These are phyloP conservation scores for Gymnothorax javanicus DNA, from an alignment of 2,797 vertebrate genomes.

Conservation along the genomic window DNA sequence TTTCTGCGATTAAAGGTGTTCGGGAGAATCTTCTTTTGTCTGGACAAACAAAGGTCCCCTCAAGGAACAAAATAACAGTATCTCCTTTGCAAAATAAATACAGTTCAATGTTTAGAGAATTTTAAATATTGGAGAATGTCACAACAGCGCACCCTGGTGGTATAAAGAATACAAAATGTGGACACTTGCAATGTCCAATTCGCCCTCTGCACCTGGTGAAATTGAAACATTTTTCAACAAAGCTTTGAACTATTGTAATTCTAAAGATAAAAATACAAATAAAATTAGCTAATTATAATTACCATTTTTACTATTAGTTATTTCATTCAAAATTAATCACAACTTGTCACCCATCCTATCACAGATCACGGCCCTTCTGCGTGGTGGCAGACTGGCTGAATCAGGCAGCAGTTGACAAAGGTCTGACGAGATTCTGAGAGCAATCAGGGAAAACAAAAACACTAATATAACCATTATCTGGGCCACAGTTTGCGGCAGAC, in stretches of 20 bases:
- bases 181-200: no score
- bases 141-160: conserved; percentile 76
- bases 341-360: not conserved
- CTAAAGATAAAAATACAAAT: not conserved
- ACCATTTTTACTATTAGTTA: not conserved
- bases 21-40: not conserved
- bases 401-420: not conserved
- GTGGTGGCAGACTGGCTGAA: no score
- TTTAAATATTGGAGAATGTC: conserved; percentile 44
- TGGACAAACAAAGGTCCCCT: not conserved
- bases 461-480: not conserved
- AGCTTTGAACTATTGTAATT: not conserved
- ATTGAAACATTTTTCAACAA: not conserved
- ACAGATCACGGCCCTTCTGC: no score
- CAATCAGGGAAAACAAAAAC: not conserved
- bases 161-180: conserved; percentile 28
- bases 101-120: not conserved
- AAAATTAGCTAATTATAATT: not conserved
- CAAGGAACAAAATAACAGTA: not conserved
- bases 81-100: not conserved
- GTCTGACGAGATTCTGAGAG: not conserved
- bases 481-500: not conserved
- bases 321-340: not conserved
- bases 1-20: conserved; percentile 23
- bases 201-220: not conserved